phyloP scores from a whole-genome alignment of 2,113 vertebrate species.

The Corynorhinus townsendii region DNA sequence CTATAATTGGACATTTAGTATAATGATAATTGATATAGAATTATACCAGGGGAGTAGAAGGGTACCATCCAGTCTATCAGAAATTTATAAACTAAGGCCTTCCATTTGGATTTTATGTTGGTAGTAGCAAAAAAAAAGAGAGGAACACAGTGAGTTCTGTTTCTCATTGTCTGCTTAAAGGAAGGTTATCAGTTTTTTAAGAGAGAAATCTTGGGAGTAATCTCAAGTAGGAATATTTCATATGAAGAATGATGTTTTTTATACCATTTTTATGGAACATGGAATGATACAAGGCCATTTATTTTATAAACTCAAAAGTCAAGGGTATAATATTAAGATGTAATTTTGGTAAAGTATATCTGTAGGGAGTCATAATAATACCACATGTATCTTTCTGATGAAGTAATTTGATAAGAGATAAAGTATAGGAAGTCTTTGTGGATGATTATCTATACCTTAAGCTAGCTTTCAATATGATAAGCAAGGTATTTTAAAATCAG shows the following conservation, averaged over 20 bases:
- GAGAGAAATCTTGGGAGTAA: constrained; percentile 4
- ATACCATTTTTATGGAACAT: neutral
- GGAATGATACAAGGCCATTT: neutral
- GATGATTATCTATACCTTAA: neutral
- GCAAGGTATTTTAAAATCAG: neutral
- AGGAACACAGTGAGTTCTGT: neutral
- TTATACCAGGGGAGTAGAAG: neutral
- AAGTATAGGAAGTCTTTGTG: neutral
- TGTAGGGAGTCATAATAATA: constrained; percentile 1
- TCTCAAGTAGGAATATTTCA: neutral
- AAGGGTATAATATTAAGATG: neutral
- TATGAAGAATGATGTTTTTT: neutral
- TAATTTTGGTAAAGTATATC: neutral
- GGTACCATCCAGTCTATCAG: neutral
- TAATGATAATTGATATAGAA: neutral
- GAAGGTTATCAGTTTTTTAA: neutral
- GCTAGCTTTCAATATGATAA: neutral
- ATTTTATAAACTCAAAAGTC: constrained; percentile 36
- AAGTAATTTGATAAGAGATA: neutral
- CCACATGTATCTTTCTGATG: neutral
- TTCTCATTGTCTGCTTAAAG: neutral
- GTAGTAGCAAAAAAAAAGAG: neutral
- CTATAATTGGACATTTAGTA: neutral
- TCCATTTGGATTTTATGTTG: neutral
- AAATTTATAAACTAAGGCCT: neutral